Conservation (phyloP, 2,113 vertebrate species). For the Eptesicus fuscus region DNA sequence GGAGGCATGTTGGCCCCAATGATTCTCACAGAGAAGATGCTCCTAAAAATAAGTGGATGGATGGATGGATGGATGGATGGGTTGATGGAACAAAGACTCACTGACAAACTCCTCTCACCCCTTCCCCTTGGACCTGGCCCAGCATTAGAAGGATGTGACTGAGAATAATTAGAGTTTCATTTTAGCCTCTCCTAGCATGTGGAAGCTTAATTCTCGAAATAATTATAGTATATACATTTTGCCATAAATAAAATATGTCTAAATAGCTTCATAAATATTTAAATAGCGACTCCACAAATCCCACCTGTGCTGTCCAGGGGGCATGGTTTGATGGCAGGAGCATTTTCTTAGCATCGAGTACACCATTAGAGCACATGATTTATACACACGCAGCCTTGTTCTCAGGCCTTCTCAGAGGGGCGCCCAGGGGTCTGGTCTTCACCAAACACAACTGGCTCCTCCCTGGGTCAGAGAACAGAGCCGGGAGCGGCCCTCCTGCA, state of each 20-base stretch:
- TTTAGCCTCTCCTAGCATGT: background rate
- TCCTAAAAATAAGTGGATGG: background rate
- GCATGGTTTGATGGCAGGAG: background rate
- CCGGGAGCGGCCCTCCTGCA: background rate
- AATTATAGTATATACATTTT: slow-evolving; percentile 56
- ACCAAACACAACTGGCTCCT: background rate
- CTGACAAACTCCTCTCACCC: background rate
- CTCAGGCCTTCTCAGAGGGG: background rate
- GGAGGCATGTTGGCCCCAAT: background rate
- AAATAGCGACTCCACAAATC: slow-evolving; percentile 33
- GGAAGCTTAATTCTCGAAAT: slow-evolving; percentile 42
- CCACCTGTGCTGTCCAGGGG: background rate
- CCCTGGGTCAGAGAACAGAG: background rate
- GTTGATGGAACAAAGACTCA: background rate
- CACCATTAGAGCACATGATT: background rate
- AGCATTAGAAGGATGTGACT: background rate
- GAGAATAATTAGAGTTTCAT: background rate
- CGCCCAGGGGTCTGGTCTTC: too few species aligned
- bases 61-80: background rate
- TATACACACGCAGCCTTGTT: background rate
- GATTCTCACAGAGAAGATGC: background rate
- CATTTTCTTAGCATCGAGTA: background rate
- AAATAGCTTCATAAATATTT: slow-evolving; percentile 62
- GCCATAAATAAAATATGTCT: slow-evolving; percentile 57
- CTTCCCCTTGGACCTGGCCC: background rate